Evolutionary conservation across 1,140 invertebrate genomes (phyloP).

Genomic region (Pachyrhynchus sulphureomaculatus): DNA sequence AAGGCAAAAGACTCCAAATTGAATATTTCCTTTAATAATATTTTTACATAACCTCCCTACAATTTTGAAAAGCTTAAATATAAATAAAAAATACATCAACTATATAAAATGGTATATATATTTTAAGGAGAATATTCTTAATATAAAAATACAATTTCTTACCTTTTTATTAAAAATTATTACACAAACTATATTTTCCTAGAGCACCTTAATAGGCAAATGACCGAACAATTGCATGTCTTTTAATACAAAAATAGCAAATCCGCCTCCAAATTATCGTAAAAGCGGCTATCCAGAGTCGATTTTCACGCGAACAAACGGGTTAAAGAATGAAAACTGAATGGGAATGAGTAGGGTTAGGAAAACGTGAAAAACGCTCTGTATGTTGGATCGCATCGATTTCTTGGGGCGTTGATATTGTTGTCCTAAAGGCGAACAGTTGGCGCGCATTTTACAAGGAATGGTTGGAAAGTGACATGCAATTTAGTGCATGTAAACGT

Average conservation of each 20-base stretch:
- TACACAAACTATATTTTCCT: no score
- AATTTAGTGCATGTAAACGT: neutral
- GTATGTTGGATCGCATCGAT: constrained; percentile 8
- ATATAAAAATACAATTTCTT: no score
- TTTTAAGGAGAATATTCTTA: no score
- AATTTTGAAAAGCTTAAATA: no score
- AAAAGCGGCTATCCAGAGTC: neutral
- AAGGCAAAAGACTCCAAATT: no score
- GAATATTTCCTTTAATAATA: no score
- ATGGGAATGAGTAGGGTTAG: neutral
- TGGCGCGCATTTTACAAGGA: neutral
- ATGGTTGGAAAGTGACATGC: neutral
- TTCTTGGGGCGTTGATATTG: constrained; percentile 10
- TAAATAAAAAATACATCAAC: no score
- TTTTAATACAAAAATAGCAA: neutral
- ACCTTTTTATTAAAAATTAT: no score
- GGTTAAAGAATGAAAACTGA: neutral
- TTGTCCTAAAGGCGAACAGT: neutral
- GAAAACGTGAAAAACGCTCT: neutral
- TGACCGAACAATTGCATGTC: neutral
- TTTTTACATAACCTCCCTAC: no score
- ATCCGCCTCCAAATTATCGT: neutral
- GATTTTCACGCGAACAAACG: neutral
- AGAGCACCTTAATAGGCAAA: no score
- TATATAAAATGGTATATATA: no score